Base-by-base conservation (phyloP, 1,140 invertebrate species). In the Sitobion miscanthi region DNA sequence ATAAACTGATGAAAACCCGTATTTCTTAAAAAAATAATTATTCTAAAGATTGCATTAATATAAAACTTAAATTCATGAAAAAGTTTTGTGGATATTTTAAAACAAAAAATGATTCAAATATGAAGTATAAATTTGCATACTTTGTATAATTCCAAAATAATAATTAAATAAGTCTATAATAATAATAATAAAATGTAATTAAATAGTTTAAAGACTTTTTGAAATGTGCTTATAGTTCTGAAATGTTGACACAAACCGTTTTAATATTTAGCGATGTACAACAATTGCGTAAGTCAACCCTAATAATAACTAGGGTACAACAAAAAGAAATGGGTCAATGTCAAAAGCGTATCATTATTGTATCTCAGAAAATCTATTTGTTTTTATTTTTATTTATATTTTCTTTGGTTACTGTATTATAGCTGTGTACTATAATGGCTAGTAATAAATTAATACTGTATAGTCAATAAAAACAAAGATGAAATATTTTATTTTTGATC, bases 281-380 rank as follows among this genome's bases (percentile, higher is more conserved):
- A 35, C 14, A n/a, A n/a, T 77, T 77, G 30, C 1, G 30, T n/a
- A 77, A 77, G 30, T 4, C 30, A 77, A 6, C 30, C 30, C 62
- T 77, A n/a, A n/a, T n/a, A 77, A 77, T n/a, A 77, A 77, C 62
- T 77, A 77, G 30, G n/a, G 62, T 77, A 77, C 30, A 69, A 62
- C 57, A 77, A n/a, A 77, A 77, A 69, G 3, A 77, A 77, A 77
- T 77, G 14, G 30, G 62, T 77, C 62, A 77, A 77, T 77, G 62
- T 77, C 11, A 77, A 77, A 77, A n/a, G n/a, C 30, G 23, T n/a
- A n/a, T 77, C 5, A 30, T n/a, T 77, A 77, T 77, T n/a, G 21
- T n/a, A 77, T 77, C 14, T 77, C 30, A 77, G 14, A 77, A 77
- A 85, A 45, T 30, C 9, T 85, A 77, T 82, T 82, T 82, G 17